Evolutionary conservation across 2,888 invertebrate genomes (phyloP).

Genomic region (Acrocera orbiculus): DNA sequence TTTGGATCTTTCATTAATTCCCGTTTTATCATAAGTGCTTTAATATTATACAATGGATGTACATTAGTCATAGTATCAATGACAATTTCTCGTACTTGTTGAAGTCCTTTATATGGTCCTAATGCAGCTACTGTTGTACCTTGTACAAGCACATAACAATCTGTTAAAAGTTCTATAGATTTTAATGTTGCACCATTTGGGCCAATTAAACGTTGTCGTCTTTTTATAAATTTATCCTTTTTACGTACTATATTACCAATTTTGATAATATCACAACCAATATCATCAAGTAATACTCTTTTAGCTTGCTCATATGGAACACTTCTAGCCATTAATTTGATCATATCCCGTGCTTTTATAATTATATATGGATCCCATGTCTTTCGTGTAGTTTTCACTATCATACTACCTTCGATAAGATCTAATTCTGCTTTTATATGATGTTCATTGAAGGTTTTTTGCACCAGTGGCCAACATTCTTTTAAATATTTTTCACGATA

Average conservation of each 20-base stretch:
- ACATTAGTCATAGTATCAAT: conserved; percentile 97
- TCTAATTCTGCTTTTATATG: conserved; percentile 76
- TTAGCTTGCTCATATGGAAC: conserved; percentile 94
- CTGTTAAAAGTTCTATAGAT: conserved; percentile 87
- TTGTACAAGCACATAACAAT: conserved; percentile 92
- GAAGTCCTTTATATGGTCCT: conserved; percentile 86
- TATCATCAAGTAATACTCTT: conserved; percentile 71
- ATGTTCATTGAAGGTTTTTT: conserved; percentile 65
- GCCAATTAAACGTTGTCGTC: conserved; percentile 86
- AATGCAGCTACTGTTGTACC: conserved; percentile 93
- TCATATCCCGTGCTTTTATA: conserved; percentile 88
- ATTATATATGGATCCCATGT: conserved; percentile 98
- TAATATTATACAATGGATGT: conserved; percentile 96
- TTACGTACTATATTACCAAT: conserved; percentile 80
- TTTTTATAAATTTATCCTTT: conserved; percentile 85
- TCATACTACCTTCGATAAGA: conserved; percentile 85
- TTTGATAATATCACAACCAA: conserved; percentile 90
- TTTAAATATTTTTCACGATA: conserved; percentile 91
- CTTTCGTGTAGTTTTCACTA: conserved; percentile 84
- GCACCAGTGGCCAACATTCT: conserved; percentile 89
- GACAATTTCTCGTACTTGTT: conserved; percentile 74
- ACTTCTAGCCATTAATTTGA: conserved; percentile 84
- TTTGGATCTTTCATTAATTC: conserved; percentile 88
- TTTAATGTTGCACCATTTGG: conserved; percentile 97
- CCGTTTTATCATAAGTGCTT: conserved; percentile 91